Conservation (phyloP, 2,888 invertebrate genomes). For the Horisme vitalbata region DNA sequence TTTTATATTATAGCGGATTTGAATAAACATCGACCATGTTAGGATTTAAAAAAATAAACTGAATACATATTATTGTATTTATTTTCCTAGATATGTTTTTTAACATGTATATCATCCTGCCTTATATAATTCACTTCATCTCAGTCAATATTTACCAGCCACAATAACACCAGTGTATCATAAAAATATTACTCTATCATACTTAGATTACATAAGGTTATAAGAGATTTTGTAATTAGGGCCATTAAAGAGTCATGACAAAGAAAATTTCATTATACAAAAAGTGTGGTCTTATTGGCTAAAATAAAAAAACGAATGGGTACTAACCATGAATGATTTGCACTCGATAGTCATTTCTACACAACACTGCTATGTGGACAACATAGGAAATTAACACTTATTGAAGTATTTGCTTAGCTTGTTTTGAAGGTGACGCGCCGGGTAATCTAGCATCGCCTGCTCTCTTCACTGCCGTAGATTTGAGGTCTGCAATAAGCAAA, state of each 20-base stretch:
- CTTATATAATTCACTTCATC: constrained; percentile 37
- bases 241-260: constrained; percentile 9
- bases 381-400: constrained; percentile 44
- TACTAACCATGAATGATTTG: constrained; percentile 39
- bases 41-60: constrained; percentile 40
- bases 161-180: constrained; percentile 28
- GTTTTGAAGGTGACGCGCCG: constrained; percentile 78
- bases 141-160: constrained; percentile 41
- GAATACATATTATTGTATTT: constrained; percentile 50
- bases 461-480: constrained; percentile 71
- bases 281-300: constrained; percentile 34
- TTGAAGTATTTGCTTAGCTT: constrained; percentile 73
- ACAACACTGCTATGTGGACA: constrained; percentile 20
- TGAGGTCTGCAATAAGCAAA: constrained; percentile 57
- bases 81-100: constrained; percentile 56
- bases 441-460: constrained; percentile 71
- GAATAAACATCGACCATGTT: constrained; percentile 20
- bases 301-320: constrained; percentile 29
- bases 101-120: constrained; percentile 52
- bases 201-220: constrained; percentile 27
- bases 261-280: constrained; percentile 24
- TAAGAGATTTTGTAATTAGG: constrained; percentile 5
- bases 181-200: constrained; percentile 36
- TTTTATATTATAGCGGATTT: constrained; percentile 19
- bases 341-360: constrained; percentile 35